A percentile compares a stretch with the other conserved stretches of the same genome.
phyloP scores from a whole-genome alignment of 2,797 vertebrate genomes.

The Peromyscus melanophrys region DNA sequence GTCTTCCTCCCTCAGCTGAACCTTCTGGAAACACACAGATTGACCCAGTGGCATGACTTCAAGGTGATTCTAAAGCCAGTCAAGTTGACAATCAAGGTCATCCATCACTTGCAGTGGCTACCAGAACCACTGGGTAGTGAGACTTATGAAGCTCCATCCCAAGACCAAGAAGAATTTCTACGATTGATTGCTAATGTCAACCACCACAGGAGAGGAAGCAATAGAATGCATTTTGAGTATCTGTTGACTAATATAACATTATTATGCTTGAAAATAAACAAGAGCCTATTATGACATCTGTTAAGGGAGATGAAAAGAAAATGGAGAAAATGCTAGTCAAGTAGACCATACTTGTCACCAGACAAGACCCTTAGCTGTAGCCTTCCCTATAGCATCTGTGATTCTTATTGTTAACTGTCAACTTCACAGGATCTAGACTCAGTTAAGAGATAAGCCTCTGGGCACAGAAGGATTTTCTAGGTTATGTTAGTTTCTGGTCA shows the following conservation, averaged over 20 bases:
- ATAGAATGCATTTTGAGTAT: background rate
- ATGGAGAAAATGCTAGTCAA: background rate
- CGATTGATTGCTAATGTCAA: background rate
- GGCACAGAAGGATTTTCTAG: background rate
- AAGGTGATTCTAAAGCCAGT: background rate
- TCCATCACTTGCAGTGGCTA: background rate
- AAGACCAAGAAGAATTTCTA: background rate
- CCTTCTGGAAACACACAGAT: background rate
- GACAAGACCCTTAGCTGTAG: background rate
- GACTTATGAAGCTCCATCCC: background rate
- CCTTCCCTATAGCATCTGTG: background rate
- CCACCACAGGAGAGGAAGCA: background rate
- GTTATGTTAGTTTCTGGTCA: background rate
- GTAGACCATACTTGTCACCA: accelerated
- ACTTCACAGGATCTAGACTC: background rate
- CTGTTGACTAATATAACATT: background rate
- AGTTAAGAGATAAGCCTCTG: background rate
- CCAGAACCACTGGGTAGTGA: background rate
- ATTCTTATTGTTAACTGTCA: background rate
- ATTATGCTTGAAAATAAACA: background rate
- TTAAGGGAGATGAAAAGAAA: background rate
- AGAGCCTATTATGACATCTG: background rate
- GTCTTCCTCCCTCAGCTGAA: background rate
- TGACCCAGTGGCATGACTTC: background rate
- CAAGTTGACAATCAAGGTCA: background rate